Evolutionary conservation across 2,113 vertebrate species (phyloP).

Genomic region (Lophochroa leadbeateri): DNA sequence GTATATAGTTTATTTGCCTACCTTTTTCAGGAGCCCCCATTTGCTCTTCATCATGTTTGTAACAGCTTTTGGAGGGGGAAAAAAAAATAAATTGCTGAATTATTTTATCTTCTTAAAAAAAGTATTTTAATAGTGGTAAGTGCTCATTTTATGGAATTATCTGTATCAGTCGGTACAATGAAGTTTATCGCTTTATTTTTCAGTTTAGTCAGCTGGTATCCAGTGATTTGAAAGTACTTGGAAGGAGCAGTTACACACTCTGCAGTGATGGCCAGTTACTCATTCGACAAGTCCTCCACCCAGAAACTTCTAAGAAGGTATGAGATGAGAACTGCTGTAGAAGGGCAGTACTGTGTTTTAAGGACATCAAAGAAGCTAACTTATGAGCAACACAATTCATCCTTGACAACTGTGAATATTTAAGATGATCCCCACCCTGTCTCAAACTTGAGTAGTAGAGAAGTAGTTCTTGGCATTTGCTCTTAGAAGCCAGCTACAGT

Average conservation of each 20-base stretch:
- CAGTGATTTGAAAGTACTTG: slow-evolving; percentile 87
- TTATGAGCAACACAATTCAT: neutral
- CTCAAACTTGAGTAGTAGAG: neutral
- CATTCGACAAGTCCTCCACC: slow-evolving; percentile 91
- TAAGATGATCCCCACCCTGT: neutral
- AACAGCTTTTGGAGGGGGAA: too few relatives aligned
- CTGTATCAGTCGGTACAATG: neutral
- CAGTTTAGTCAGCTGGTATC: slow-evolving; percentile 91
- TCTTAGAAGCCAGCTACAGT: neutral
- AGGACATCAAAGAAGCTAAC: neutral
- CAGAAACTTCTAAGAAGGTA: slow-evolving; percentile 96
- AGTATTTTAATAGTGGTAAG: neutral
- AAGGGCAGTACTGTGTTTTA: neutral
- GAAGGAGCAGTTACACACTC: slow-evolving; percentile 86
- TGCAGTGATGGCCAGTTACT: slow-evolving; percentile 90
- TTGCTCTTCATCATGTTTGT: too few relatives aligned
- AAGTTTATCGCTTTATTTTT: neutral
- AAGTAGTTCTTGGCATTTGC: neutral
- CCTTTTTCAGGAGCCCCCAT: neutral
- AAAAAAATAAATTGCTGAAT: neutral
- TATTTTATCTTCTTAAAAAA: neutral
- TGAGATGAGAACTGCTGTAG: neutral
- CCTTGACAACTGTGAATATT: neutral
- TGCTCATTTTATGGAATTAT: neutral
- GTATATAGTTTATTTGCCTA: neutral